phyloP scores from a whole-genome alignment of 1,140 invertebrate genomes.

The Orchestia grillus region DNA sequence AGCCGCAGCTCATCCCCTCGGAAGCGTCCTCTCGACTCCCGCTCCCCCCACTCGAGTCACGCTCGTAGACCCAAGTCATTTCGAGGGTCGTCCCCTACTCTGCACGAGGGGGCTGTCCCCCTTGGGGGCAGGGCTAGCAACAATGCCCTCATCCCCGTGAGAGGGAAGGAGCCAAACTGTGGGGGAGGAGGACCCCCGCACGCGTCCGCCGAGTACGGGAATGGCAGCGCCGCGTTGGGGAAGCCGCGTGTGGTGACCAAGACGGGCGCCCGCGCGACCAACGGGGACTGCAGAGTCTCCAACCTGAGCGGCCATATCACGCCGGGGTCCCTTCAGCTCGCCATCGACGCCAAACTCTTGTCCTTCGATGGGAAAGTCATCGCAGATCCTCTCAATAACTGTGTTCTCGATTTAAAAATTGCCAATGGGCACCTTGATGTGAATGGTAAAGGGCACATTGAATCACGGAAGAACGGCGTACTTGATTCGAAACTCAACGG shows the following conservation, averaged over 20 bases:
- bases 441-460: neutral
- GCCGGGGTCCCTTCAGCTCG: neutral
- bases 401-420: constrained; percentile 1
- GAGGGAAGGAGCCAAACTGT: neutral
- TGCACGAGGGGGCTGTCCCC: neutral
- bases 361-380: neutral
- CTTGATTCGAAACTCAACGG: neutral
- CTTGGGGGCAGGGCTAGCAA: too few species aligned
- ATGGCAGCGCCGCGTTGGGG: neutral
- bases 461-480: neutral
- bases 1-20: neutral
- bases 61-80: neutral
- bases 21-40: neutral
- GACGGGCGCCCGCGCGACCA: neutral
- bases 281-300: neutral
- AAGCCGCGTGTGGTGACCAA: neutral
- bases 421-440: neutral
- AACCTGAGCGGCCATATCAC: neutral
- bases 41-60: neutral
- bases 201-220: neutral
- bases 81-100: neutral
- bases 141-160: neutral
- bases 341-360: neutral
- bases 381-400: neutral
- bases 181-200: neutral